Percentiles rank a stretch among this genome's conserved stretches.
Conservation (phyloP, 2,888 invertebrate species). For the Brachyptera risi region DNA sequence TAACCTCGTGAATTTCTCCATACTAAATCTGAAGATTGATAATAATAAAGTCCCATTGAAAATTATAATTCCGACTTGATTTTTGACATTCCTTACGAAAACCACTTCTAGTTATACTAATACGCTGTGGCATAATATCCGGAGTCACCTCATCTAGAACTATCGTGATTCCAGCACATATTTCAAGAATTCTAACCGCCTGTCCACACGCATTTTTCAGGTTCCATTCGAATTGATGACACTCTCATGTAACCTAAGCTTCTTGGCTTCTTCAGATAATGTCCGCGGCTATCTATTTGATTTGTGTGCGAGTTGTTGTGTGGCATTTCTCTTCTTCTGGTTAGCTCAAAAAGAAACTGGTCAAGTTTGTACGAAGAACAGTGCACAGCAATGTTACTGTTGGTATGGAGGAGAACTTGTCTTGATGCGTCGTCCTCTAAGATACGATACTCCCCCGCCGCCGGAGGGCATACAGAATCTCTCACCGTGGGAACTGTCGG, state of each 20-base stretch:
- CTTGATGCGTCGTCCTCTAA: background rate
- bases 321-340: background rate
- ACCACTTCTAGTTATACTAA: no score
- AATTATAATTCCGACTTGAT: no score
- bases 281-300: conserved; percentile 19
- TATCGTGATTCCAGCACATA: no score
- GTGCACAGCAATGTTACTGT: background rate
- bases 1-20: no score
- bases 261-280: conserved; percentile 1
- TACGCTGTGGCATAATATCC: no score
- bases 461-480: background rate
- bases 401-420: conserved; percentile 7
- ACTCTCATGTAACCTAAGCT: conserved; percentile 7
- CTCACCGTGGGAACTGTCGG: conserved; percentile 8
- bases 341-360: background rate
- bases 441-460: conserved; percentile 1
- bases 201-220: background rate
- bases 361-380: background rate
- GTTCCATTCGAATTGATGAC: conserved; percentile 13
- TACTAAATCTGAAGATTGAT: no score
- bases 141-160: no score
- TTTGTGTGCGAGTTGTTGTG: conserved; percentile 13
- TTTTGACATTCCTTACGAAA: no score
- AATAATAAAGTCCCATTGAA: no score
- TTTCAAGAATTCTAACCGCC: background rate